phyloP scores from a whole-genome alignment of 2,797 vertebrate species.

The Capromys pilorides region DNA sequence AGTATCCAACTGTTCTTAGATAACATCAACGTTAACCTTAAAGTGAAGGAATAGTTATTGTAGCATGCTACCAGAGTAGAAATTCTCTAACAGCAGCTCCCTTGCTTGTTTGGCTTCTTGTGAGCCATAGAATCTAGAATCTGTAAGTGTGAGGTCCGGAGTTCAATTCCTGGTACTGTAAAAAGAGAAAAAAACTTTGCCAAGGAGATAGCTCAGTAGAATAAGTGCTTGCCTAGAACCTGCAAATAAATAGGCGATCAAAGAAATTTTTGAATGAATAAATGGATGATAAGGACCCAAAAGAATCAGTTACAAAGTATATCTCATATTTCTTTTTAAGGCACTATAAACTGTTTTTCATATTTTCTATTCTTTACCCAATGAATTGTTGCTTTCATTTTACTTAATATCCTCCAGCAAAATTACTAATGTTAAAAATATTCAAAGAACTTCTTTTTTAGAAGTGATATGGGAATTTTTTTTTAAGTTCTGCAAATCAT shows the following conservation, averaged over 20 bases:
- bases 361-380: slow-evolving; percentile 34
- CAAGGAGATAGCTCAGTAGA: too few species aligned
- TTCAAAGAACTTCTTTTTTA: slow-evolving; percentile 49
- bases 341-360: neutral
- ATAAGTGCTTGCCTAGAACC: neutral
- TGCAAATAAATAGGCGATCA: neutral
- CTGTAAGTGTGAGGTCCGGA: too few species aligned
- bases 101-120: neutral
- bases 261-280: slow-evolving; percentile 1
- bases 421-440: slow-evolving; percentile 31
- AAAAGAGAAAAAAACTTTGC: too few species aligned
- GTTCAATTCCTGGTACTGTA: too few species aligned
- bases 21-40: neutral
- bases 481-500: neutral
- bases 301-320: neutral
- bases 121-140: neutral
- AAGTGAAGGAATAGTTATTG: neutral
- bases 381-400: neutral
- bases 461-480: slow-evolving; percentile 46
- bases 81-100: neutral
- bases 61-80: neutral
- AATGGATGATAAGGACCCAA: neutral
- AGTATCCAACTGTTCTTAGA: neutral
- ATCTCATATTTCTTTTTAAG: neutral
- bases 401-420: slow-evolving; percentile 48